Conservation (phyloP, 2,888 invertebrate genomes). For the Amphipoea lucens region DNA sequence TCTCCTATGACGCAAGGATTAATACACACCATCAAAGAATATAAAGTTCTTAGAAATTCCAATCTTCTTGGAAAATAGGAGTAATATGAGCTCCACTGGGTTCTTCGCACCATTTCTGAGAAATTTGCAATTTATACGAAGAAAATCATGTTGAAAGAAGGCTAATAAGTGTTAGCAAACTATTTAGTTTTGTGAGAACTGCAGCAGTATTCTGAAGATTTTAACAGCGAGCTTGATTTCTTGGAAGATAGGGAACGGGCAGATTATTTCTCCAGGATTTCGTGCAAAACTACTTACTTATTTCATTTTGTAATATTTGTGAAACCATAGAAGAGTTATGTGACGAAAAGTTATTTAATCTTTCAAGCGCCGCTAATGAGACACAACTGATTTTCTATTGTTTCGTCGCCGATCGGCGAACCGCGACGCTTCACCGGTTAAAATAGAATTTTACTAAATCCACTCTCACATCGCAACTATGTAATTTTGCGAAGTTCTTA, state of each 20-base stretch:
- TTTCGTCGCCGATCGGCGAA: no score
- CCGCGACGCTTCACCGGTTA: background rate
- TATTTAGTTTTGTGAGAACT: background rate
- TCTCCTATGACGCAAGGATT: background rate
- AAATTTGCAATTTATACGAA: constrained; percentile 19
- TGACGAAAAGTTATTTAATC: no score
- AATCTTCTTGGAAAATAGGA: constrained; percentile 26
- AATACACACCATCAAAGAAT: background rate
- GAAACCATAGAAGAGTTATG: no score
- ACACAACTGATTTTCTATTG: no score
- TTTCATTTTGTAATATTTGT: no score
- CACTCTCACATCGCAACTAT: no score
- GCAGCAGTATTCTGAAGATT: background rate
- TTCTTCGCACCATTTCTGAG: constrained; percentile 11
- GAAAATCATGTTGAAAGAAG: background rate
- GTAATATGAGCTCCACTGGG: background rate
- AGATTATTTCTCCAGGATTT: background rate
- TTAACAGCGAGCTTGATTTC: background rate
- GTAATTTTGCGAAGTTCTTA: no score
- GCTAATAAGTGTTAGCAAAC: background rate
- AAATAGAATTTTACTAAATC: background rate
- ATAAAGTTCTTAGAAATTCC: constrained; percentile 6
- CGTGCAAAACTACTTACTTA: background rate
- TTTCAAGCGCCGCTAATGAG: no score
- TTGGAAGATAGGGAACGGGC: background rate